Base-by-base conservation (phyloP, 2,888 invertebrate genomes). In the Agonopterix arenella region DNA sequence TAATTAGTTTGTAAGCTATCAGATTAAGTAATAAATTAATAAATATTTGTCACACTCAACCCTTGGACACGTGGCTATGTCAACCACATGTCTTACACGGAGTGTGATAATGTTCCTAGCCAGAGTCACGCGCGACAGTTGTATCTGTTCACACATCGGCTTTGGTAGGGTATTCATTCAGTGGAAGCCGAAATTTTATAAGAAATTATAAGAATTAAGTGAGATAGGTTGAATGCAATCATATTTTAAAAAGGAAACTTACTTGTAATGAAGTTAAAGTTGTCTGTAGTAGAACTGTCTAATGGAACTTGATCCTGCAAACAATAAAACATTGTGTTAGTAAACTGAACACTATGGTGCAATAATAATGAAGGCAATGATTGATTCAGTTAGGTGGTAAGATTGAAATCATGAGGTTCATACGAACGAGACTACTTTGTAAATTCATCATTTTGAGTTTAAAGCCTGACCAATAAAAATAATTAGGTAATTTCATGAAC, bases 101-200 rank as follows among this genome's bases (percentile, higher is more conserved):
- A 84, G 78, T 80, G 82, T 80, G 66, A 46, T 80, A 68, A 77
- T 88, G 84, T 88, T 83, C 88, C 88, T 88, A 83, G 56, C 84
- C 86, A 86, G 82, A 89, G 88, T 88, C 88, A 84, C 63, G 66
- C 64, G 74, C 77, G 80, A 62, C 72, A 75, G 62, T 59, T 62
- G 56, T 46, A 59, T 68, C 63, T 66, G 68, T 11, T 57, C 82
- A 84, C 67, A 74, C 81, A 85, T 81, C 85, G 85, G 85, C 88
- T 89, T 89, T 84, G 85, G 85, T 82, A 89, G 88, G 48, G 48
- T 47, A 47, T 13, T 7, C n/a, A 40, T 53, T 48, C 44, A 56
- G 45, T 5, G 28, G 28, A 28, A 28, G 7, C 1, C 18, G 5
- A 28, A 28, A 28, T 28, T 28, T 28, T 5, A 28, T 28, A 7